A percentile compares a stretch with the other conserved stretches of the same genome.
phyloP scores from a whole-genome alignment of 2,888 invertebrate genomes.

The Andricus quercusramuli region DNA sequence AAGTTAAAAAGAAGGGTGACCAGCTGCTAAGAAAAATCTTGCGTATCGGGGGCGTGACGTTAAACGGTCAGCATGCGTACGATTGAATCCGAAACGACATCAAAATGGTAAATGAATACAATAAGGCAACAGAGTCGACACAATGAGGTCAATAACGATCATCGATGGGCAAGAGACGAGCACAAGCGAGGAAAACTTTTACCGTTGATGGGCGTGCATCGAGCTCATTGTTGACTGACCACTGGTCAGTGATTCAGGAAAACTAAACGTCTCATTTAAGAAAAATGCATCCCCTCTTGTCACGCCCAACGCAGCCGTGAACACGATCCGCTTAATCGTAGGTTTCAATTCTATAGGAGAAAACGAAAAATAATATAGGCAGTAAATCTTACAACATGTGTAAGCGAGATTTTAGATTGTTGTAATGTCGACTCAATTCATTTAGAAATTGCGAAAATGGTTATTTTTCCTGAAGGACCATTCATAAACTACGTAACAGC shows the following conservation, averaged over 20 bases:
- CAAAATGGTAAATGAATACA: conserved; percentile 51
- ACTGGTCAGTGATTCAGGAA: conserved; percentile 49
- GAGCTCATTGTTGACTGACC: conserved; percentile 52
- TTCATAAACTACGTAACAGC: too few relatives aligned
- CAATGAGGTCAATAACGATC: conserved; percentile 53
- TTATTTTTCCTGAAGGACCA: too few relatives aligned
- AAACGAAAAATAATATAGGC: not conserved
- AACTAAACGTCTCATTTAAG: conserved; percentile 71
- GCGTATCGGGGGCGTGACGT: conserved; percentile 50
- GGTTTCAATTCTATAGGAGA: conserved; percentile 36
- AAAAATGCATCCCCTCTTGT: conserved; percentile 58
- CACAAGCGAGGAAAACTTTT: conserved; percentile 53
- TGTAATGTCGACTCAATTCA: not conserved
- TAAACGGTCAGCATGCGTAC: conserved; percentile 48
- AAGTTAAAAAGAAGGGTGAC: conserved; percentile 48
- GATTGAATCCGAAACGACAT: conserved; percentile 50
- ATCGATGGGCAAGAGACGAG: conserved; percentile 42
- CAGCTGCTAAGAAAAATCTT: conserved; percentile 48
- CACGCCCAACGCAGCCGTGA: conserved; percentile 54
- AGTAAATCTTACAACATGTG: not conserved
- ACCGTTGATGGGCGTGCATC: conserved; percentile 54
- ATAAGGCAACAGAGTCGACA: conserved; percentile 45
- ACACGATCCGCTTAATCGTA: conserved; percentile 57
- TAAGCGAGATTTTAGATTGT: not conserved
- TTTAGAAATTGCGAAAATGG: not conserved